Evolutionary conservation across 64 coral and sea anemone species (phyloP).

Genomic region (Orbicella faveolata): DNA sequence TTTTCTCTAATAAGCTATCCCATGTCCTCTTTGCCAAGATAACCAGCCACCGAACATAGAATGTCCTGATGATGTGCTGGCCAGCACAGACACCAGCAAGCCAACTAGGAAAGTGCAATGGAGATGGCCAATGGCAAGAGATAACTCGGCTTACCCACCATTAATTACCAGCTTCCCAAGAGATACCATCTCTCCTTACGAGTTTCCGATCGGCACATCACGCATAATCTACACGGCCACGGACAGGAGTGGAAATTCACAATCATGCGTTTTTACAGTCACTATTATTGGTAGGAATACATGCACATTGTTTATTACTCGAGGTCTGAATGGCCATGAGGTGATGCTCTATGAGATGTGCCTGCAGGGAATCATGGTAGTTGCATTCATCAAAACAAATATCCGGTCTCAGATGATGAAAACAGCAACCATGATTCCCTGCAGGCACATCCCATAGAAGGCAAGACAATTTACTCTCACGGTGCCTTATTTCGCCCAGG

Average conservation of each 20-base stretch:
- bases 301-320: neutral
- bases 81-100: conserved; percentile 58
- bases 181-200: conserved; percentile 61
- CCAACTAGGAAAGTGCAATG: conserved; percentile 53
- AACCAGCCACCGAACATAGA: conserved; percentile 60
- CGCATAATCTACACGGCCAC: conserved; percentile 70
- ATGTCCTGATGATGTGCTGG: conserved; percentile 43
- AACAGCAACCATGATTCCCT: too few relatives aligned
- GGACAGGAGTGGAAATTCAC: conserved; percentile 66
- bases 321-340: too few relatives aligned
- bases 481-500: too few relatives aligned
- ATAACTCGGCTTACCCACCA: conserved; percentile 63
- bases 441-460: too few relatives aligned
- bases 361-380: too few relatives aligned
- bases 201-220: conserved; percentile 75
- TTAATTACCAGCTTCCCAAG: conserved; percentile 48
- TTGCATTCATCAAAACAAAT: too few relatives aligned
- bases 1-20: neutral
- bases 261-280: conserved; percentile 71
- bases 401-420: too few relatives aligned
- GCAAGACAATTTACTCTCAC: too few relatives aligned
- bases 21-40: conserved; percentile 37
- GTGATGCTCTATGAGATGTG: too few relatives aligned
- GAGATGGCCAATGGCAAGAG: conserved; percentile 46
- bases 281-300: conserved; percentile 55